Conservation (phyloP, 2,888 invertebrate species). For the Caenorhabditis doughertyi region DNA sequence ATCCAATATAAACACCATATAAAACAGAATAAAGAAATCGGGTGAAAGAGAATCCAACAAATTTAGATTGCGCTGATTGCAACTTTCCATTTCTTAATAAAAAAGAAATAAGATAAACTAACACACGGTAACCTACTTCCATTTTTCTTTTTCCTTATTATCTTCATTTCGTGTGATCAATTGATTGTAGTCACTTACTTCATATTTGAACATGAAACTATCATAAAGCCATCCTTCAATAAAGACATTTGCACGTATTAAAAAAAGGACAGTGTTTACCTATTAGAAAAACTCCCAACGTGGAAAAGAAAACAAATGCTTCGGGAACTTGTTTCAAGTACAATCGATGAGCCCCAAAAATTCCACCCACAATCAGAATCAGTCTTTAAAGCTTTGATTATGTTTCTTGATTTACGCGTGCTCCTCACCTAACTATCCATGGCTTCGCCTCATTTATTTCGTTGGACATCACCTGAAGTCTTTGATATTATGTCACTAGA, state of each 20-base stretch:
- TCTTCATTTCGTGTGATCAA: slow-evolving; percentile 20
- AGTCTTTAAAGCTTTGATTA: slow-evolving; percentile 32
- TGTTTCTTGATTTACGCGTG: not conserved
- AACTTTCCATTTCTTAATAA: slow-evolving; percentile 57
- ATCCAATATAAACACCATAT: slow-evolving; percentile 51
- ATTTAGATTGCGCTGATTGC: slow-evolving; percentile 36
- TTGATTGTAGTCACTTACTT: slow-evolving; percentile 63
- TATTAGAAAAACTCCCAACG: slow-evolving; percentile 69
- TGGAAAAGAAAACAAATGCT: slow-evolving; percentile 74
- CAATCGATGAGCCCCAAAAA: slow-evolving; percentile 72
- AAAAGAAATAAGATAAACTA: too few relatives aligned
- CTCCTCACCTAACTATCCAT: slow-evolving; percentile 25
- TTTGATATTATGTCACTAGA: not conserved
- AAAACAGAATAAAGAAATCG: slow-evolving; percentile 62
- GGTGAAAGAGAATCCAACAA: slow-evolving; percentile 62
- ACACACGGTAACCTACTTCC: slow-evolving; percentile 23
- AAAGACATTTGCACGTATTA: not conserved
- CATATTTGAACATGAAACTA: slow-evolving; percentile 63
- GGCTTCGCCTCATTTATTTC: slow-evolving; percentile 29
- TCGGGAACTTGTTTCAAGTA: slow-evolving; percentile 73
- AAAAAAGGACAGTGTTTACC: slow-evolving; percentile 48
- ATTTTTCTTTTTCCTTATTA: slow-evolving; percentile 30
- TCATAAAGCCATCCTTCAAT: slow-evolving; percentile 69
- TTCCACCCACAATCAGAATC: slow-evolving; percentile 68
- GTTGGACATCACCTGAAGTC: slow-evolving; percentile 17